Evolutionary conservation across 2,888 invertebrate species (phyloP), one percentile per base, ranked within the genome.

Genomic region (Erebia palarica): DNA sequence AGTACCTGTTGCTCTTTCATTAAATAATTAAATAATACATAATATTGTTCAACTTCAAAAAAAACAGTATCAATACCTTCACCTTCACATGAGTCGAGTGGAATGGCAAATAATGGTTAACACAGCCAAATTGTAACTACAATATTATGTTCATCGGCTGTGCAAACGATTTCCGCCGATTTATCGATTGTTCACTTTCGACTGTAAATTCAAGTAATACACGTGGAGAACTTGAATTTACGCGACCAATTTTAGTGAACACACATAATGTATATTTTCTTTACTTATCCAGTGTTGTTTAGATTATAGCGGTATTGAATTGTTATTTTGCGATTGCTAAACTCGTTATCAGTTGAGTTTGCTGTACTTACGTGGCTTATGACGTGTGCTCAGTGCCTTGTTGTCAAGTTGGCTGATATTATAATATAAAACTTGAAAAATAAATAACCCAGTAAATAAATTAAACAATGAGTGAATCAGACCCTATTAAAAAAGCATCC

Each of bases 291-390:
- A 71, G 77, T 77, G 78, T 77, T 82, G 81, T 81, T 83, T 82
- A 82, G 79, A 81, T 80, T 82, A 78, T 76, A 78, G 83, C 75
- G 71, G 78, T 75, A 76, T 85, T 80, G 80, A 69, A 74, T 69
- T 64, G 49, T 61, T 63, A 51, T 53, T 71, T 65, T 66, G 55
- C 44, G 72, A 72, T 75, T 71, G 71, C 61, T 53, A 51, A 65
- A 59, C 57, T 68, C 81, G 84, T 89, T 91, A 91, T 90, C 89
- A 87, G 78, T 78, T 10, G 61, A 47, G 47, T 81, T 73, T 70
- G 84, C 86, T 82, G 83, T 84, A 83, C 79, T 82, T 89, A 92
- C 92, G 92, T 92, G 92, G 92, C 91, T 47, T 82, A 80, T 90
- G 86, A 88, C 86, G 84, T 74, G 70, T 55, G 18, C 9, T 18